A percentile compares a stretch with the other conserved stretches of the same genome.
Evolutionary conservation across 2,797 vertebrate genomes (phyloP).

Genomic region (Sebastes steindachneri): DNA sequence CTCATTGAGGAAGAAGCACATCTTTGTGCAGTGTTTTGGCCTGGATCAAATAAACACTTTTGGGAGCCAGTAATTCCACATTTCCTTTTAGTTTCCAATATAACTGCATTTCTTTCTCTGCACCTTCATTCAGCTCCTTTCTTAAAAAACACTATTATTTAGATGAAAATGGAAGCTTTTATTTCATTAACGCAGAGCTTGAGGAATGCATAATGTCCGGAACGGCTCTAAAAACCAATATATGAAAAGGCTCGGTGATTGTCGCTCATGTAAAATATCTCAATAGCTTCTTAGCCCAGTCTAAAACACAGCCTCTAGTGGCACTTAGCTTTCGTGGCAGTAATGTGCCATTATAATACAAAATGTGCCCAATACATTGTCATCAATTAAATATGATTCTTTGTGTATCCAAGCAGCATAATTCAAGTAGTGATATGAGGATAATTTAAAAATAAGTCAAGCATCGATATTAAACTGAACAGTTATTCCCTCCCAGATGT

Average conservation of each 20-base stretch:
- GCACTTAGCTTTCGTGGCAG: neutral
- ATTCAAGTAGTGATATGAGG: neutral
- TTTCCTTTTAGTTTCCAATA: conserved; percentile 6
- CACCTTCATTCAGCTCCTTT: neutral
- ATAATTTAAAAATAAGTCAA: conserved; percentile 10
- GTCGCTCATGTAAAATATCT: conserved; percentile 4
- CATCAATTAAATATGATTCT: neutral
- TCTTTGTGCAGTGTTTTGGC: neutral
- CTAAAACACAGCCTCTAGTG: neutral
- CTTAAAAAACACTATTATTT: neutral
- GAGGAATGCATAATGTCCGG: neutral
- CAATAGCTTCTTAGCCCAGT: neutral
- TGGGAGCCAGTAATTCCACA: neutral
- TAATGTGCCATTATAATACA: neutral
- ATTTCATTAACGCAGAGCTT: conserved; percentile 7
- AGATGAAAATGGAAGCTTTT: conserved; percentile 14
- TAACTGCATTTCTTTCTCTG: neutral
- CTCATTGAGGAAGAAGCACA: neutral
- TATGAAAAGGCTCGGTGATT: neutral
- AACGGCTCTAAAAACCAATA: conserved; percentile 2
- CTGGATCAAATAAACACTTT: conserved; percentile 19
- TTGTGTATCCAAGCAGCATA: neutral
- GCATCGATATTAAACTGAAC: conserved; percentile 31
- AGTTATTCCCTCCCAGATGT: conserved; percentile 35
- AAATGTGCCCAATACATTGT: conserved; percentile 21